Evolutionary conservation across 2,113 vertebrate species (phyloP), one percentile per base, ranked within the genome.

Genomic region (Hippocampus abdominalis): DNA sequence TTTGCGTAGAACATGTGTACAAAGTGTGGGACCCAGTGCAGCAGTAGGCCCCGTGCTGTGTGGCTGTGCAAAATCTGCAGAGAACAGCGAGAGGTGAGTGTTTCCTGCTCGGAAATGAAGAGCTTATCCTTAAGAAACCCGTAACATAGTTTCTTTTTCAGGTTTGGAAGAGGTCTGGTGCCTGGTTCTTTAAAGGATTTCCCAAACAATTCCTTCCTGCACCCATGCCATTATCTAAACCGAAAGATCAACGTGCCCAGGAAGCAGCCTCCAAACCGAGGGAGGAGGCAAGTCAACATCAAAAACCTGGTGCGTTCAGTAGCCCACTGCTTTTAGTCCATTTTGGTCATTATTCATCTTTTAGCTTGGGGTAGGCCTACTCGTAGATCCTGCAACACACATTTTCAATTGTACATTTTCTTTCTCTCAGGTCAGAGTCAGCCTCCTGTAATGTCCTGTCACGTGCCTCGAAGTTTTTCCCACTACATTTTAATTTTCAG

Each of bases 61-160:
- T 99, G 97, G 97, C 93, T 99, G 8, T 99, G 97, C 90, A 98
- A 95, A 92, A 98, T 99, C 91, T 99, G 96, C 92, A 92, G 93
- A 3, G 96, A 99, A 84, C 97, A 99, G 86, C 90, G 97, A 76
- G 97, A 99, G 95, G 97, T 96, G 81, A 92, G 94, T 1, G 25
- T 23, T 56, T 48, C 29, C 42, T 46, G 44, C 25, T 1, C 2
- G 13, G 5, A 2, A 42, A 64, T 44, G 6, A 23, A 59, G 23
- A 49, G 10, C 9, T n/a, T 13, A 32, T 20, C 20, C 6, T 27
- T 54, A 21, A 15, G 29, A 40, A 59, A 10, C 12, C 2, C 7
- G 0, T 48, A 15, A 71, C 13, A 18, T 3, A 9, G 11, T 83
- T 65, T 49, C 20, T 48, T 48, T 5, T 54, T 72, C 66, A 98